A percentile compares a stretch with the other conserved stretches of the same genome.
Evolutionary conservation across 2,888 invertebrate genomes (phyloP).

Genomic region (Troides aeacus): DNA sequence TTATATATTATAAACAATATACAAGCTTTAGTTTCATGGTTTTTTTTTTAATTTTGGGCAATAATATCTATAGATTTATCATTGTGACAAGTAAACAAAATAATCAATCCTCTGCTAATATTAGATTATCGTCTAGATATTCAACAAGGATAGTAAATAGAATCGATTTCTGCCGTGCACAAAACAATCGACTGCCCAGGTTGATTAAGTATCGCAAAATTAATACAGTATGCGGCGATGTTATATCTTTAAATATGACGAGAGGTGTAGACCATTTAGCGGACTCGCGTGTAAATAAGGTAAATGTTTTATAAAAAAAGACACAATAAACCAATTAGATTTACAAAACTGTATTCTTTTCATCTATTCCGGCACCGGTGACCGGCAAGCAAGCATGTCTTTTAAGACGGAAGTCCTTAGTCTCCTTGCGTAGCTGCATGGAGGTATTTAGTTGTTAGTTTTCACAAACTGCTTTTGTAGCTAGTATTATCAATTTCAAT

Average conservation of each 20-base stretch:
- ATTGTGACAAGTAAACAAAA: background rate
- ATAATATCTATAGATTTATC: background rate
- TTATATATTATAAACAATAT: too few relatives aligned
- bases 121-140: constrained; percentile 2
- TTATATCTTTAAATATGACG: constrained; percentile 88
- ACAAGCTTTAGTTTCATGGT: too few relatives aligned
- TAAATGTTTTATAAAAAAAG: constrained; percentile 46
- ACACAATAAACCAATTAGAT: too few relatives aligned
- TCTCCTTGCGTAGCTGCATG: too few relatives aligned
- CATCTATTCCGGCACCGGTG: too few relatives aligned
- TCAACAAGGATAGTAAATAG: constrained; percentile 5
- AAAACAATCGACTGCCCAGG: constrained; percentile 31
- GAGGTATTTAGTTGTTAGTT: too few relatives aligned
- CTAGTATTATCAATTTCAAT: too few relatives aligned
- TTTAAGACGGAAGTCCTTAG: too few relatives aligned
- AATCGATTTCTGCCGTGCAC: constrained; percentile 1
- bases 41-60: too few relatives aligned
- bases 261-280: constrained; percentile 92
- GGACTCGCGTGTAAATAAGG: constrained; percentile 95
- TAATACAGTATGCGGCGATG: constrained; percentile 88
- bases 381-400: too few relatives aligned
- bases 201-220: constrained; percentile 66
- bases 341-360: too few relatives aligned
- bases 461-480: too few relatives aligned
- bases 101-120: background rate